A percentile compares a stretch with the other conserved stretches of the same genome.
Evolutionary conservation across 2,797 vertebrate genomes (phyloP).

Genomic region (Enteromius viviparus): DNA sequence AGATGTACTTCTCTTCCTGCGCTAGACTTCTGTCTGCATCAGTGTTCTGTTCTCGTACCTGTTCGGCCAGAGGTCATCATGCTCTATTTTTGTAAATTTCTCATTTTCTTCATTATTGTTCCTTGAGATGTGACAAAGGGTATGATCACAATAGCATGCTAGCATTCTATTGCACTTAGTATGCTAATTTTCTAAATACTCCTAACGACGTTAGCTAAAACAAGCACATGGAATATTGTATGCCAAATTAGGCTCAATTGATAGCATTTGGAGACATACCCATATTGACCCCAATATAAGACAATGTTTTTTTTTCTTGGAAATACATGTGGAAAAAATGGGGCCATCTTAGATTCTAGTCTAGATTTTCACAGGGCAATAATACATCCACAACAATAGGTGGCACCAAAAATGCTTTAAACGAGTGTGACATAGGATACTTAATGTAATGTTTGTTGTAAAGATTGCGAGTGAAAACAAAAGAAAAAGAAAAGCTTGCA

Average conservation of each 20-base stretch:
- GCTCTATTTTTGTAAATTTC: conserved; percentile 71
- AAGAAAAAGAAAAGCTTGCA: too few species aligned
- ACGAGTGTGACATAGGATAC: too few species aligned
- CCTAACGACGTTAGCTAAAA: neutral
- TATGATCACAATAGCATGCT: conserved; percentile 13
- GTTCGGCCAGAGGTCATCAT: conserved; percentile 72
- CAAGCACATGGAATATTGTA: neutral
- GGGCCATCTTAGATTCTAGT: too few species aligned
- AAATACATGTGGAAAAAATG: too few species aligned
- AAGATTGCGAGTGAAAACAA: too few species aligned
- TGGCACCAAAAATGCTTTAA: too few species aligned
- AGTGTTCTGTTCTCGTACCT: conserved; percentile 64
- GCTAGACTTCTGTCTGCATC: conserved; percentile 69
- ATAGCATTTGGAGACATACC: neutral
- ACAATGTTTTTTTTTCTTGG: too few species aligned
- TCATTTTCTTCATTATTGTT: conserved; percentile 65
- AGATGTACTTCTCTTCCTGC: conserved; percentile 70
- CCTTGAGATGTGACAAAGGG: conserved; percentile 17
- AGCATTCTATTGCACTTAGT: neutral
- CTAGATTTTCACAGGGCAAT: too few species aligned
- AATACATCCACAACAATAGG: too few species aligned
- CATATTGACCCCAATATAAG: too few species aligned
- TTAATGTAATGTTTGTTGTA: too few species aligned
- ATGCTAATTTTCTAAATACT: conserved; percentile 7
- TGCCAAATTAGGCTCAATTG: neutral